Base-by-base conservation (phyloP, 2,888 invertebrate genomes). In the Onchidella celtica region DNA sequence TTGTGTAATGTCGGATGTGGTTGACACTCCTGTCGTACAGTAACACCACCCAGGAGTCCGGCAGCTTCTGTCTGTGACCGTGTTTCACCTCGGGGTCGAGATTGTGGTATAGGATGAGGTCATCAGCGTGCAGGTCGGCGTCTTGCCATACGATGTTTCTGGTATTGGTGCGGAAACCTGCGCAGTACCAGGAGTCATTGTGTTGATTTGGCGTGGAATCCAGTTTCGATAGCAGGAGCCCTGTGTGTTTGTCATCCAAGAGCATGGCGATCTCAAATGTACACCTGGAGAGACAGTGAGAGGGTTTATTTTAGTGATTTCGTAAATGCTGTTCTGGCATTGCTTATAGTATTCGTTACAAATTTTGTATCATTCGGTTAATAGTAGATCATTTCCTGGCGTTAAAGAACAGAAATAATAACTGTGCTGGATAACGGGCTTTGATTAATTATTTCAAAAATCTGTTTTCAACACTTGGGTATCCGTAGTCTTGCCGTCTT, bases 91-190 rank as follows among this genome's bases (percentile, higher is more conserved):
- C 21, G 4, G 84, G 74, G 6, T 85, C 76, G 6, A 87, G 85
- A 77, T 83, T 84, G 77, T 90, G 90, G 59, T 86, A 87, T 59
- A 91, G 87, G 14, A 91, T 82, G 6, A 88, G 82, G 81, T 90
- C 90, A 40, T 89, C 87, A 0, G 89, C 85, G 74, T 88, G 87
- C 11, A 81, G 76, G 61, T 90, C 90, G 17, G 87, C 87, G 17
- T 88, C 89, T 38, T 89, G 89, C 90, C 91, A 91, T 24, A 91
- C 75, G 14, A 85, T 87, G 1, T 89, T 89, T 27, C 85, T 83
- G 24, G 84, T 83, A 77, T 89, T 88, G 21, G 88, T 68, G 21
- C 17, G 74, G 76, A 91, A 87, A 0, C 89, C 90, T 4, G 88
- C 86, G 1, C 87, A 89, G 55, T 87, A 83, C 90, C 90, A 91